phyloP scores from a whole-genome alignment of 2,888 invertebrate genomes.

The Axea sp. region DNA sequence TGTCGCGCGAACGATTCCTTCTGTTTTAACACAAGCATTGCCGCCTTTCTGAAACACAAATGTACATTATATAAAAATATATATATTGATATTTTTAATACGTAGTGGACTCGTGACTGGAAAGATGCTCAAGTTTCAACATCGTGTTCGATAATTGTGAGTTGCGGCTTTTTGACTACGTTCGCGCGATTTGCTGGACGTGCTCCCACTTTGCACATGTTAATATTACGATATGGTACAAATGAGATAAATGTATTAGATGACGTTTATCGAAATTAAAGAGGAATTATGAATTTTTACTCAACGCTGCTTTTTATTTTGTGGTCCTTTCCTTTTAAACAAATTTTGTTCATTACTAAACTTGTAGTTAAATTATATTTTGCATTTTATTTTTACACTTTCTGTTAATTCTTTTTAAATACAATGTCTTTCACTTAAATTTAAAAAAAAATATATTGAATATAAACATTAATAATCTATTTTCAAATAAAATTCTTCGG shows the following conservation, averaged over 20 bases:
- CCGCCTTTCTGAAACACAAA: constrained; percentile 30
- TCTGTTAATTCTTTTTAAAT: too few species aligned
- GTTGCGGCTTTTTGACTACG: constrained; percentile 41
- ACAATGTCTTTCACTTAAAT: too few species aligned
- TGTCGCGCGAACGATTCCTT: constrained; percentile 3
- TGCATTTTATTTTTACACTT: too few species aligned
- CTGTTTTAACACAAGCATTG: constrained; percentile 16
- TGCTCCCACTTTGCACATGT: constrained; percentile 55
- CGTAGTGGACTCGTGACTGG: constrained; percentile 30
- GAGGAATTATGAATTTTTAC: constrained; percentile 78
- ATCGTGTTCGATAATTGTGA: constrained; percentile 53
- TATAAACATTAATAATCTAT: too few species aligned
- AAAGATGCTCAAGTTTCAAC: constrained; percentile 51
- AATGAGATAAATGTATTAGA: constrained; percentile 77
- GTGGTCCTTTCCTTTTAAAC: not conserved
- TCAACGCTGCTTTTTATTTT: constrained; percentile 29
- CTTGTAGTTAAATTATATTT: too few species aligned
- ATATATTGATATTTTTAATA: constrained; percentile 37
- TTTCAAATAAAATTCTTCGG: too few species aligned
- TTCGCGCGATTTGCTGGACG: constrained; percentile 34
- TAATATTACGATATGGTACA: constrained; percentile 76
- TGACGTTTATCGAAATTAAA: constrained; percentile 76
- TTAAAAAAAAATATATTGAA: too few species aligned
- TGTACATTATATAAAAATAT: too few species aligned
- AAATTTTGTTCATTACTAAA: not conserved